phyloP scores from a whole-genome alignment of 2,888 invertebrate genomes.

The Elysia crispata region DNA sequence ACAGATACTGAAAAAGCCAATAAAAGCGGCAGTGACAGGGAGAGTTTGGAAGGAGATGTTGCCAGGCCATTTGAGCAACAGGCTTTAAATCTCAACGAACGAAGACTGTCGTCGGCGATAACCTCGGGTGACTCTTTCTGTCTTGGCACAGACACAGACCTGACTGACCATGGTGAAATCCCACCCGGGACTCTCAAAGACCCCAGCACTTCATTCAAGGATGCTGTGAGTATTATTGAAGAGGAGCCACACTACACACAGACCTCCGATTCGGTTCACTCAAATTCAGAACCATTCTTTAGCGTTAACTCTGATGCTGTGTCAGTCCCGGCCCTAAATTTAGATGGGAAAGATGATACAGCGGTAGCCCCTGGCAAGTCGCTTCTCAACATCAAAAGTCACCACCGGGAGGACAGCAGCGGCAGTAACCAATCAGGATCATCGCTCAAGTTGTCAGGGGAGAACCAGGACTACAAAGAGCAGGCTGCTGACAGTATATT shows the following conservation, averaged over 20 bases:
- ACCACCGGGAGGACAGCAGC: conserved; percentile 53
- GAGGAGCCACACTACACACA: neutral
- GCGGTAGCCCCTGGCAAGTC: neutral
- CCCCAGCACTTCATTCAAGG: neutral
- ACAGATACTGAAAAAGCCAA: conserved; percentile 52
- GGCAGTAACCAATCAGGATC: conserved; percentile 60
- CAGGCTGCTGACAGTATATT: conserved; percentile 45
- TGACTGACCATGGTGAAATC: conserved; percentile 13
- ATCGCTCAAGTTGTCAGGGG: conserved; percentile 33
- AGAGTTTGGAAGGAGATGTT: conserved; percentile 56
- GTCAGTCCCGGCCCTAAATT: neutral
- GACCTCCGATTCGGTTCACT: neutral
- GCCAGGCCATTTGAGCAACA: conserved; percentile 64
- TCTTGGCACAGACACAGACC: conserved; percentile 26
- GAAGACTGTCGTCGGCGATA: conserved; percentile 68
- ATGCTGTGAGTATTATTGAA: conserved; percentile 37
- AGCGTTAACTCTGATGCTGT: neutral
- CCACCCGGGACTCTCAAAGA: neutral
- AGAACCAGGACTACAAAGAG: conserved; percentile 11
- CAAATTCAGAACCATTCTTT: neutral
- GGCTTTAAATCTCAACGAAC: conserved; percentile 68
- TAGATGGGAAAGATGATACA: neutral
- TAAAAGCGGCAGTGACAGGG: conserved; percentile 51
- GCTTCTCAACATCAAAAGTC: neutral
- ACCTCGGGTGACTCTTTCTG: conserved; percentile 64